phyloP scores from a whole-genome alignment of 92 coral and sea anemone genomes.

The Porites evermanni region DNA sequence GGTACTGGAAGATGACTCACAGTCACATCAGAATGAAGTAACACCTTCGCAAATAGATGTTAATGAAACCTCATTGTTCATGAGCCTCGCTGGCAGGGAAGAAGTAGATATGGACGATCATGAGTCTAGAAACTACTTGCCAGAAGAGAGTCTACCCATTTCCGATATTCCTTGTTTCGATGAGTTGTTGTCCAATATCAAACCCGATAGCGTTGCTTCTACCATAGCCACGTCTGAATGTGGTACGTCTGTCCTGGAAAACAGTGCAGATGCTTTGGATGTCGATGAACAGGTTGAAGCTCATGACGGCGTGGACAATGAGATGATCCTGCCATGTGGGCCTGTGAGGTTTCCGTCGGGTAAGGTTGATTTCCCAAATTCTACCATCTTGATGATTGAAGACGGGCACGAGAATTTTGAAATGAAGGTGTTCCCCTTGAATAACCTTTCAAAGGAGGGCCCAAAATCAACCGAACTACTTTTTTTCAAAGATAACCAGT shows the following conservation, averaged over 20 bases:
- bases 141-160: not conserved
- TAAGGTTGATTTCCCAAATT: not conserved
- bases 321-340: not conserved
- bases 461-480: conserved; percentile 4
- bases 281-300: conserved; percentile 9
- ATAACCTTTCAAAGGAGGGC: conserved; percentile 42
- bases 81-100: not conserved
- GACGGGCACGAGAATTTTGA: conserved; percentile 27
- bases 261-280: not conserved
- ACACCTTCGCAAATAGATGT: not conserved
- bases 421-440: conserved; percentile 29
- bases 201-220: not conserved
- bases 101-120: not conserved
- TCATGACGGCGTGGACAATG: not conserved
- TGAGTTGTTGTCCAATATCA: not conserved
- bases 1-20: not conserved
- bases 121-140: not conserved
- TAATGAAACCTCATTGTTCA: not conserved
- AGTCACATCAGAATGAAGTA: not conserved
- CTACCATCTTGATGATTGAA: conserved; percentile 11
- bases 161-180: no score
- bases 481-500: conserved; percentile 25
- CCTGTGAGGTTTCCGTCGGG: not conserved
- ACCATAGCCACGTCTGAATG: no score
- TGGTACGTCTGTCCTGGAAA: not conserved